These are phyloP conservation scores for Trachelus iudaicus DNA, from an alignment of 2,888 invertebrate genomes.

Conservation along the genomic window DNA sequence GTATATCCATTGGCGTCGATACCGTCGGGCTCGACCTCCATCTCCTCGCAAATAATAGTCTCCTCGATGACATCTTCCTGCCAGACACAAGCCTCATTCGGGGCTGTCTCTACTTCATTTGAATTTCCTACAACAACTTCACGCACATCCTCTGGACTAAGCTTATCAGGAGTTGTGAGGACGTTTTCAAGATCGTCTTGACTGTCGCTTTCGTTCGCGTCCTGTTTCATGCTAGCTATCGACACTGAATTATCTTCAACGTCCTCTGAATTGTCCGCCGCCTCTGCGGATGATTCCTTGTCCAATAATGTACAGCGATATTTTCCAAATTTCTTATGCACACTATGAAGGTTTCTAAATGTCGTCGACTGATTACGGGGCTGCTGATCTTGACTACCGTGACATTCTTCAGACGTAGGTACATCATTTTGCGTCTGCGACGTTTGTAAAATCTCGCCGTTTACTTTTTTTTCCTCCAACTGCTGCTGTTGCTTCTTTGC, in stretches of 20 bases:
- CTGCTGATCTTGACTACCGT: neutral
- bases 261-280: slow-evolving; percentile 6
- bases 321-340: slow-evolving; percentile 35
- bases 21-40: slow-evolving; percentile 54
- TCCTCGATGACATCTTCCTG: slow-evolving; percentile 61
- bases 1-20: slow-evolving; percentile 29
- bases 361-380: slow-evolving; percentile 25
- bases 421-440: slow-evolving; percentile 15
- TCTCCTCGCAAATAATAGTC: slow-evolving; percentile 62
- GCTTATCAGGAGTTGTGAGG: slow-evolving; percentile 32
- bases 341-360: slow-evolving; percentile 7
- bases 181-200: slow-evolving; percentile 42
- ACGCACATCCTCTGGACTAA: slow-evolving; percentile 41
- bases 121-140: slow-evolving; percentile 40
- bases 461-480: slow-evolving; percentile 49
- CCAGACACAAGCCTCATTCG: slow-evolving; percentile 38
- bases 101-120: neutral
- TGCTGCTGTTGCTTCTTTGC: slow-evolving; percentile 51
- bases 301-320: slow-evolving; percentile 26
- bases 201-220: slow-evolving; percentile 46
- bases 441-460: slow-evolving; percentile 46
- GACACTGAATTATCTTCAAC: neutral
- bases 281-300: slow-evolving; percentile 17
- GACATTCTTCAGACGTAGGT: neutral
- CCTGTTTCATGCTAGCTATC: slow-evolving; percentile 30